Conservation (phyloP, 1,140 invertebrate species). For the Chironomus striatipennis region DNA sequence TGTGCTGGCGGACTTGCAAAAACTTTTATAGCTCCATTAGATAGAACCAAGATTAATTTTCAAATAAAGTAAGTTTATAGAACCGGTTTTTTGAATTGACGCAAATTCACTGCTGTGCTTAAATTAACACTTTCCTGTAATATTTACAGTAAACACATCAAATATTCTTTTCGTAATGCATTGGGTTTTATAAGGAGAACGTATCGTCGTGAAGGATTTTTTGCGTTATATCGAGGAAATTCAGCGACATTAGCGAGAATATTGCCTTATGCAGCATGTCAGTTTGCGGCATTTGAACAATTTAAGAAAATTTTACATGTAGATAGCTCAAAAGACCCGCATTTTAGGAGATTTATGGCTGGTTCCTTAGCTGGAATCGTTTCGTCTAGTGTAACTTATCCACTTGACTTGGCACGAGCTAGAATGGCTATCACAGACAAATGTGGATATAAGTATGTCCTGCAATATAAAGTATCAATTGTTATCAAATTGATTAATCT, state of each 20-base stretch:
- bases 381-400: constrained; percentile 89
- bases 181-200: constrained; percentile 65
- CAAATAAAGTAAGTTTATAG: constrained; percentile 60
- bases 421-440: constrained; percentile 91
- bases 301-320: constrained; percentile 69
- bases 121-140: too few species aligned
- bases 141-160: constrained; percentile 48
- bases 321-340: constrained; percentile 40
- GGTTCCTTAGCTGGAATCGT: constrained; percentile 91
- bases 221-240: constrained; percentile 91
- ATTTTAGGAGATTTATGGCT: constrained; percentile 61
- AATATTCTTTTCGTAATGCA: constrained; percentile 72
- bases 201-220: constrained; percentile 63
- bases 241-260: constrained; percentile 96
- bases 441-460: constrained; percentile 41
- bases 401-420: constrained; percentile 92
- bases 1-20: constrained; percentile 91
- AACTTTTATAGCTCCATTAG: constrained; percentile 91
- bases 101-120: not conserved
- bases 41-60: constrained; percentile 97
- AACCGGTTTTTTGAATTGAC: not conserved
- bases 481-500: constrained; percentile 24
- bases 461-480: too few species aligned
- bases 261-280: constrained; percentile 93
- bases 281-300: constrained; percentile 95